Base-by-base conservation (phyloP, 2,797 vertebrate species). In the Falco peregrinus region DNA sequence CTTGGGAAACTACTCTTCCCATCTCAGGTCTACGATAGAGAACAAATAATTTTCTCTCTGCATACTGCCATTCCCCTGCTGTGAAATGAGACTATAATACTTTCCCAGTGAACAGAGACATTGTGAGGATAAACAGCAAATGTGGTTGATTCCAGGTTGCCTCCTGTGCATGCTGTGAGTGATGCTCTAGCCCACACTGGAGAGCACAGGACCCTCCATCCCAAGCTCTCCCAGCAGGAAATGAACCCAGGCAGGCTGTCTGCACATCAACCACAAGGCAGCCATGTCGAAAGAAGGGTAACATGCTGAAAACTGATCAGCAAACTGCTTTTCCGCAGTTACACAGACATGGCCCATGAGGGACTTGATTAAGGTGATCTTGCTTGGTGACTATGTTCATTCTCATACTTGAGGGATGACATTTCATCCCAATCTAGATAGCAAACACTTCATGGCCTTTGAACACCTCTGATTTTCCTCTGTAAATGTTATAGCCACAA, bases 291-390 rank as follows among this genome's bases (percentile, higher is more conserved):
- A 56, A 53, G 19, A 31, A 54, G n/a, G 4, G 12, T n/a, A 79
- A 53, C 20, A 11, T n/a, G 35, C 68, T 64, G 84, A 69, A 81
- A 94, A 18, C 3, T 67, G 79, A 47, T 16, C 39, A n/a, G 48
- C 17, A 92, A 78, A 56, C 24, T 37, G 21, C 16, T 71, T 87
- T 70, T 81, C 39, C 53, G 39, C 17, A 33, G 15, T 41, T 81
- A 43, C 2, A n/a, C 13, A 61, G 56, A 24, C 24, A 54, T 1
- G 1, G 39, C 10, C 61, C 13, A 1, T 6, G n/a, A 84, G 16
- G 15, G 28, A 31, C 43, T 61, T 45, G 19, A 20, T 53, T 61
- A 45, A 33, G 16, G 37, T 28, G 18, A 13, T 11, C 43, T 6
- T 59, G 28, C 65, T 84, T 28, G 48, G 4, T 57, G 50, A 71